Base-by-base conservation (phyloP, 2,888 invertebrate species). In the Drosophila subquinaria region DNA sequence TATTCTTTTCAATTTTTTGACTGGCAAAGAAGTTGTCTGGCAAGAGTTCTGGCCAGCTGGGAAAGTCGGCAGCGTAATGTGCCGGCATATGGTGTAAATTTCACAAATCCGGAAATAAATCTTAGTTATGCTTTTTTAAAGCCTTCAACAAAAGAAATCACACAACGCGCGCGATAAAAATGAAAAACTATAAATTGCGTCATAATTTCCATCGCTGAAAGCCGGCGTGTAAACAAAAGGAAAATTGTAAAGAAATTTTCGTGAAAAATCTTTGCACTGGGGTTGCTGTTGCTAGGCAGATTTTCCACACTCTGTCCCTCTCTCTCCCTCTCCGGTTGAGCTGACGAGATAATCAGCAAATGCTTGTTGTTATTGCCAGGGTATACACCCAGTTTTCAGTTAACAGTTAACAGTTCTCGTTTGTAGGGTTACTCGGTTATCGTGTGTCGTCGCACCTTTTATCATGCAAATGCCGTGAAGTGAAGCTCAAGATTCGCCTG, bases 141-240 rank as follows among this genome's bases (percentile, higher is more conserved):
- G 56, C 85, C 68, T 71, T 53, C 57, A 79, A 85, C 82, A 87
- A 88, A 67, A 48, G 62, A 47, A 52, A 40, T 20, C 36, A 45
- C 11, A 40, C 60, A 61, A 45, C 36, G 30, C 57, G 30, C 57
- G 70, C 65, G 45, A 81, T 59, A 69, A 70, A 70, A 81, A 63
- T 11, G 59, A 76, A 88, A 88, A 89, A 84, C 84, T 84, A 89
- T 84, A 88, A 89, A 85, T 85, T 85, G 84, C 84, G 84, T 85
- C 84, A 89, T 85, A 85, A 85, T 88, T 84, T 87, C 45, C 68
- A 62, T 50, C 55, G 70, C 61, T 68, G 74, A 75, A 70, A 88
- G 82, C 71, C 53, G 48, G 43, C 73, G 17, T 42, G 66, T 67
- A 76, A 70, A 70, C 66, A 79, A 76, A 53, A 53, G 40, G 43